A percentile compares a stretch with the other conserved stretches of the same genome.
Conservation (phyloP, 2,797 vertebrate species). For the Pantherophis alleghaniensis region DNA sequence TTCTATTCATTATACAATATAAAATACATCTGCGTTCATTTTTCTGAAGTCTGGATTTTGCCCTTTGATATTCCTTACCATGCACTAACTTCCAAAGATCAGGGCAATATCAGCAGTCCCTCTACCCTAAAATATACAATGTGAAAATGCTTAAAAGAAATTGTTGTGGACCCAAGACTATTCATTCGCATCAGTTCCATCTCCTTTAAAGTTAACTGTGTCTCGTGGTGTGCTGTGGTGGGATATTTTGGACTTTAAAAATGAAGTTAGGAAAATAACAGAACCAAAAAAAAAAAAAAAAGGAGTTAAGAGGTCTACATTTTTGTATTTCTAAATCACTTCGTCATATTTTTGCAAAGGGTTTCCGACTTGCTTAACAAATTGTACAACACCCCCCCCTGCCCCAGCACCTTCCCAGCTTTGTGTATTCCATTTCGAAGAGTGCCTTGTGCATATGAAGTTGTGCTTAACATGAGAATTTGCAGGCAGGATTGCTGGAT, state of each 20-base stretch:
- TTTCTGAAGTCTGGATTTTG: background rate
- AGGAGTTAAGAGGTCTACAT: background rate
- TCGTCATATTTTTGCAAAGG: background rate
- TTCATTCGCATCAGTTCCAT: background rate
- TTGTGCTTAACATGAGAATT: background rate
- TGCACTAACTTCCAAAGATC: background rate
- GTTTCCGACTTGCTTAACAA: background rate
- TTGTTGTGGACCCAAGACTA: background rate
- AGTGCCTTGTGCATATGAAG: background rate
- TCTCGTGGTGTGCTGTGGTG: background rate
- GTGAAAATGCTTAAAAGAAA: background rate
- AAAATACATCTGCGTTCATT: background rate
- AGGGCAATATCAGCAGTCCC: background rate
- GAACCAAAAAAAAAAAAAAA: slow-evolving; percentile 20
- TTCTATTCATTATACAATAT: background rate
- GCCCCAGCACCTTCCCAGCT: background rate
- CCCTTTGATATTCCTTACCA: background rate
- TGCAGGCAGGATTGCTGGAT: background rate
- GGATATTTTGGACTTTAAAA: slow-evolving; percentile 25
- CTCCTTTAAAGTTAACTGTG: slow-evolving; percentile 23
- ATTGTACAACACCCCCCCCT: background rate
- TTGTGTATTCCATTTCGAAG: background rate
- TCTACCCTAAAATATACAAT: background rate
- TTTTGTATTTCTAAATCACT: background rate
- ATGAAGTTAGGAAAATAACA: slow-evolving; percentile 9